Evolutionary conservation across 2,888 invertebrate genomes (phyloP), one percentile per base, ranked within the genome.

Genomic region (Callyntrura sp.): DNA sequence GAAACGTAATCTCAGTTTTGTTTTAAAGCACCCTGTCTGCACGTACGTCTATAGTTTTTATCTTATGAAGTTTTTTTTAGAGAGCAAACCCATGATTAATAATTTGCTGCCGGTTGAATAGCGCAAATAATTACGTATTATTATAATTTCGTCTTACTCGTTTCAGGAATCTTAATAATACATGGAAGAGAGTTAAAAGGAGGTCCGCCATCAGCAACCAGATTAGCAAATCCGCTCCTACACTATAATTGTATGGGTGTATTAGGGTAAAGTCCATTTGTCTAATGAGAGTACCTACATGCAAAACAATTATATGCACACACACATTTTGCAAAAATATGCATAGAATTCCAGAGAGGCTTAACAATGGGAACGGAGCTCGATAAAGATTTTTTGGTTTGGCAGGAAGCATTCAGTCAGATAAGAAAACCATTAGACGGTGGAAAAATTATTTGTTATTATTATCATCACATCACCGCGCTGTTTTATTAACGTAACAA

Each of bases 381-480:
- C 35, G 35, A 35, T 35, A 35, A 57, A 5, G 57, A n/a, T 57
- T 57, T n/a, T 23, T 68, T 68, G 65, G 35, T 35, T n/a, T 28
- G 28, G 25, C 65, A 68, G 65, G 65, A 68, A 68, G 25, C 12
- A 35, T 12, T 12, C 35, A 6, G 25, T 11, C 65, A 57, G 17
- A 57, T 62, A 9, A 62, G 25, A 68, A 35, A 68, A 12, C 28
- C 65, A 28, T 28, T 14, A 68, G 65, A 68, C 28, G 28, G 28
- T 68, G 35, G 65, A 68, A 35, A 68, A 14, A 68, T n/a, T n/a
- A n/a, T n/a, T n/a, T n/a, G n/a, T n/a, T n/a, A n/a, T n/a, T n/a
- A n/a, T n/a, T n/a, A n/a, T n/a, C n/a, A n/a, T n/a, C n/a, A n/a
- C n/a, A n/a, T n/a, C n/a, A n/a, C n/a, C n/a, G n/a, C 65, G 35